A percentile compares a stretch with the other conserved stretches of the same genome.
phyloP scores from a whole-genome alignment of 2,797 vertebrate species.

The Pitangus sulphuratus region DNA sequence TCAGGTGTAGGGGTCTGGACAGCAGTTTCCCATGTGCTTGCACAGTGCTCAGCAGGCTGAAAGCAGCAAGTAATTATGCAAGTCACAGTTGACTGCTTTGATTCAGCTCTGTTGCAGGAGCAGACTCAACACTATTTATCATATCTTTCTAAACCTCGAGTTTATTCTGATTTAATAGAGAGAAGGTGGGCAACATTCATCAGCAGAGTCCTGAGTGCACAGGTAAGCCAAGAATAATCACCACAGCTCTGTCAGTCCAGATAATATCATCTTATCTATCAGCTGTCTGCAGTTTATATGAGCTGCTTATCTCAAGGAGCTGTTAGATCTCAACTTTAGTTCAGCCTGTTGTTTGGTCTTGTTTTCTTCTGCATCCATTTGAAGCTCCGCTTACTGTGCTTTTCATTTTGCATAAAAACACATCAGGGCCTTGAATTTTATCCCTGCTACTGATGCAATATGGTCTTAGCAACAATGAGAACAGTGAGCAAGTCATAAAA shows the following conservation, averaged over 20 bases:
- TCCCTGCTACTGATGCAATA: conserved; percentile 51
- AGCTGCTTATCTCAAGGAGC: conserved; percentile 39
- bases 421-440: conserved; percentile 52
- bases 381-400: neutral
- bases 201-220: neutral
- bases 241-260: neutral
- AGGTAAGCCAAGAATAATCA: neutral
- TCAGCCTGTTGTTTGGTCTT: conserved; percentile 38
- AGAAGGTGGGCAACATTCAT: neutral
- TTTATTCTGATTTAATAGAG: neutral
- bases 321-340: conserved; percentile 9
- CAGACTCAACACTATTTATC: neutral
- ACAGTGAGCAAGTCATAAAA: conserved; percentile 64
- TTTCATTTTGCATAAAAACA: conserved; percentile 7
- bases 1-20: neutral
- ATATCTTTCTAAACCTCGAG: neutral
- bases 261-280: neutral
- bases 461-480: conserved; percentile 53
- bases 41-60: neutral
- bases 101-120: neutral
- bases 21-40: neutral
- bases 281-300: neutral
- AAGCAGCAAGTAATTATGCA: neutral
- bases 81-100: conserved; percentile 8
- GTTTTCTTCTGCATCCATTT: conserved; percentile 21